A percentile compares a stretch with the other conserved stretches of the same genome.
phyloP scores from a whole-genome alignment of 2,888 invertebrate genomes.

The Dasysyrphus albostriatus region DNA sequence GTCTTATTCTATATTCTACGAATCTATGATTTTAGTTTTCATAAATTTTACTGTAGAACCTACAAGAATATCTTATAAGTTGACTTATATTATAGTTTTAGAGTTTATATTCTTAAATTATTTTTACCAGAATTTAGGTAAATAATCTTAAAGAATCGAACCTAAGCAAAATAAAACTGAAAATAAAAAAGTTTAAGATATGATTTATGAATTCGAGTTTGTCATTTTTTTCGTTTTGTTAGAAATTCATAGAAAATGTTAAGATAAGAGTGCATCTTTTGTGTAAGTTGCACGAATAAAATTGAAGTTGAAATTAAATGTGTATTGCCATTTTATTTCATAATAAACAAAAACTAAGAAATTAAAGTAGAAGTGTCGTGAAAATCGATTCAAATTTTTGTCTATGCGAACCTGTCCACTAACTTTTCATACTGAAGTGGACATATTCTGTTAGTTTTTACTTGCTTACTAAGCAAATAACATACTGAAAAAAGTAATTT shows the following conservation, averaged over 20 bases:
- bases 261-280: neutral
- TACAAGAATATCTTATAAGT: constrained; percentile 1
- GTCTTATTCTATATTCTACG: neutral
- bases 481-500: too few species aligned
- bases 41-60: constrained; percentile 2
- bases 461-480: too few species aligned
- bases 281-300: neutral
- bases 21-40: constrained; percentile 29
- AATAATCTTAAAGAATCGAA: constrained; percentile 2
- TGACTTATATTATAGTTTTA: constrained; percentile 3
- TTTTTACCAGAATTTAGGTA: constrained; percentile 16
- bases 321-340: neutral
- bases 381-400: neutral
- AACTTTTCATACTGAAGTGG: neutral
- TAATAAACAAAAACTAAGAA: neutral
- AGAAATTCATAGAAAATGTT: neutral
- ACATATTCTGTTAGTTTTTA: neutral
- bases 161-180: neutral
- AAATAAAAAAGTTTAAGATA: neutral
- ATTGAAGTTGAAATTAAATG: neutral
- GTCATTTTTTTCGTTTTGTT: neutral
- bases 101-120: constrained; percentile 23
- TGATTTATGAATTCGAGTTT: neutral
- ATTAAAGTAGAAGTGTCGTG: neutral
- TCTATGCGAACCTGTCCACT: too few species aligned